Conservation (phyloP, 1,140 invertebrate genomes). For the Listronotus oregonensis region DNA sequence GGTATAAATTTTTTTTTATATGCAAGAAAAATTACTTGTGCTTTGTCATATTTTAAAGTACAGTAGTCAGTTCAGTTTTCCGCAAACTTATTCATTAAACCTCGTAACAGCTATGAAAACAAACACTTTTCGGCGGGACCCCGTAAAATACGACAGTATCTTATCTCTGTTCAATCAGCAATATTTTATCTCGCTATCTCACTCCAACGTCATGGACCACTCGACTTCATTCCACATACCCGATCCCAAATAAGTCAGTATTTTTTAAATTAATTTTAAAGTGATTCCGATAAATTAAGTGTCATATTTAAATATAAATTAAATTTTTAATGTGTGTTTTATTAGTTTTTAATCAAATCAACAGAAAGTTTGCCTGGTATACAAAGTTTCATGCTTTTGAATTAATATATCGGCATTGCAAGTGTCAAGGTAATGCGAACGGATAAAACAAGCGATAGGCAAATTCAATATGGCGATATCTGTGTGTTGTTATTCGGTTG, state of each 20-base stretch:
- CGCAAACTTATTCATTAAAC: too few relatives aligned
- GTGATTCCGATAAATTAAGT: too few relatives aligned
- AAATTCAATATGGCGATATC: conserved; percentile 37
- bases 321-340: neutral
- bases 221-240: conserved; percentile 1
- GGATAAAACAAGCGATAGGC: conserved; percentile 10
- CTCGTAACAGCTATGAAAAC: too few relatives aligned
- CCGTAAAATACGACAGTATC: neutral
- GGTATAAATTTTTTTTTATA: too few relatives aligned
- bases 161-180: neutral
- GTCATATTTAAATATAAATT: neutral
- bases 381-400: too few relatives aligned
- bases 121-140: too few relatives aligned
- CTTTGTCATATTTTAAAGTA: too few relatives aligned
- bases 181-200: neutral
- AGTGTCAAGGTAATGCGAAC: conserved; percentile 15
- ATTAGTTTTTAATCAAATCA: neutral
- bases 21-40: too few relatives aligned
- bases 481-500: conserved; percentile 24
- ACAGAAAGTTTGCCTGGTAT: neutral
- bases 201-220: neutral
- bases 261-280: conserved; percentile 1
- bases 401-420: neutral
- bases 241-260: neutral
- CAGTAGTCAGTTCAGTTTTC: too few relatives aligned